A percentile compares a stretch with the other conserved stretches of the same genome.
These are phyloP conservation scores for Drosophila bunnanda DNA, from an alignment of 2,888 invertebrate genomes.

Conservation along the genomic window DNA sequence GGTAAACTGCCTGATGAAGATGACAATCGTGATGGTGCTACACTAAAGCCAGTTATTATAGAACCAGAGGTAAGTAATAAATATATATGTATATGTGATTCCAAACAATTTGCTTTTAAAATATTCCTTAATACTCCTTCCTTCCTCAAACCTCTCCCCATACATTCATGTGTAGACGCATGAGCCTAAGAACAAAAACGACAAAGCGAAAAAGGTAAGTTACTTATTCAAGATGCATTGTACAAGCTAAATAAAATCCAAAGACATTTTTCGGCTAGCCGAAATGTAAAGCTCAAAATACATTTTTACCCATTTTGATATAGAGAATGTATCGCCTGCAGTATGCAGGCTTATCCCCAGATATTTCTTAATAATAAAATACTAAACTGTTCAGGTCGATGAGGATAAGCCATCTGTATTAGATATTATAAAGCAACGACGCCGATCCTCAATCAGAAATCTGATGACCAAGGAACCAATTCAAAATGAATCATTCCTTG, in stretches of 20 bases:
- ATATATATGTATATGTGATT: neutral
- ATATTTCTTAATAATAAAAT: neutral
- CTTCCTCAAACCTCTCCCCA: neutral
- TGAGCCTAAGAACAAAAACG: constrained; percentile 1
- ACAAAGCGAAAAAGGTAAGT: neutral
- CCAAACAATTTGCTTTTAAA: neutral
- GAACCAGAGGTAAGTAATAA: constrained; percentile 81
- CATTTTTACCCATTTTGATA: too few species aligned
- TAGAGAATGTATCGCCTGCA: neutral
- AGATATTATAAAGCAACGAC: constrained; percentile 77
- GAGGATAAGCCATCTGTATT: constrained; percentile 68
- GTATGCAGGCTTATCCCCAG: neutral
- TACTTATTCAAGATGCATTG: too few species aligned
- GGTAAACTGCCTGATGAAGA: constrained; percentile 82
- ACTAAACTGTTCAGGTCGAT: constrained; percentile 45
- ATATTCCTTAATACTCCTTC: neutral
- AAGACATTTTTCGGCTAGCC: constrained; percentile 3
- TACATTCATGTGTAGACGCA: neutral
- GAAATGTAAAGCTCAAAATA: neutral
- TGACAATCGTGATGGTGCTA: constrained; percentile 74
- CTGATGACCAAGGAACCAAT: constrained; percentile 84
- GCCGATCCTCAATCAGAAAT: constrained; percentile 84
- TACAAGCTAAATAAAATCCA: neutral
- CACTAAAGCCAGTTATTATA: constrained; percentile 83
- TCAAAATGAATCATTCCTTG: constrained; percentile 86